Conservation (phyloP, 2,888 invertebrate species). For the Pseudococcus jackbeardsleyi region DNA sequence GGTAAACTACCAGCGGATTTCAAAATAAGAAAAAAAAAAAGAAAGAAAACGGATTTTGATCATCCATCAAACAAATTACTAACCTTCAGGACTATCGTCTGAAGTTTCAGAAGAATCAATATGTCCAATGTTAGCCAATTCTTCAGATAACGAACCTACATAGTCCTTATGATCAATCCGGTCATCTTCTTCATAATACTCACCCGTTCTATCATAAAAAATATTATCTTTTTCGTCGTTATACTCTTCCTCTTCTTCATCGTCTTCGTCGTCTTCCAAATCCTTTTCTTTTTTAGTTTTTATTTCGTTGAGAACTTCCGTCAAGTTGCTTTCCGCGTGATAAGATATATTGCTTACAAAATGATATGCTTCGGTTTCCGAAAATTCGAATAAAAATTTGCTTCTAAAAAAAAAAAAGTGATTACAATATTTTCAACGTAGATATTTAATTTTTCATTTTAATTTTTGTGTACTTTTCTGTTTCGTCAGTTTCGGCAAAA, state of each 20-base stretch:
- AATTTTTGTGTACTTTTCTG: conserved; percentile 35
- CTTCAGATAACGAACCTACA: conserved; percentile 66
- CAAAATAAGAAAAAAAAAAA: conserved; percentile 18
- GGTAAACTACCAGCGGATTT: conserved; percentile 13
- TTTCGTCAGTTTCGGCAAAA: conserved; percentile 50
- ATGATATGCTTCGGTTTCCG: conserved; percentile 58
- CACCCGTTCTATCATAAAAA: conserved; percentile 32
- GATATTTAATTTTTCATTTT: neutral
- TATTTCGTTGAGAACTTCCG: neutral
- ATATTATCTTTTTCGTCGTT: conserved; percentile 54
- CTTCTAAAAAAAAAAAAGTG: neutral
- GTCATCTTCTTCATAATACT: conserved; percentile 55
- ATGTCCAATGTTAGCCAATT: conserved; percentile 75
- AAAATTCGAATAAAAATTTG: conserved; percentile 31
- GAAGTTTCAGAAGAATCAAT: conserved; percentile 88
- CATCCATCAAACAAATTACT: conserved; percentile 56
- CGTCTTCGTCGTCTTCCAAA: conserved; percentile 16
- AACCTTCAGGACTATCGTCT: conserved; percentile 71
- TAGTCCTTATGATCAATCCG: conserved; percentile 47
- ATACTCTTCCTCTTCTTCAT: conserved; percentile 36
- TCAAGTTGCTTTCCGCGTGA: neutral
- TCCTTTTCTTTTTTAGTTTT: conserved; percentile 3
- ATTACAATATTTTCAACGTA: neutral
- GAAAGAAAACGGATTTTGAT: conserved; percentile 34
- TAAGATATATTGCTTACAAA: conserved; percentile 56